These are phyloP conservation scores for Melanerpes formicivorus DNA, from an alignment of 2,113 vertebrate genomes.

Conservation along the genomic window DNA sequence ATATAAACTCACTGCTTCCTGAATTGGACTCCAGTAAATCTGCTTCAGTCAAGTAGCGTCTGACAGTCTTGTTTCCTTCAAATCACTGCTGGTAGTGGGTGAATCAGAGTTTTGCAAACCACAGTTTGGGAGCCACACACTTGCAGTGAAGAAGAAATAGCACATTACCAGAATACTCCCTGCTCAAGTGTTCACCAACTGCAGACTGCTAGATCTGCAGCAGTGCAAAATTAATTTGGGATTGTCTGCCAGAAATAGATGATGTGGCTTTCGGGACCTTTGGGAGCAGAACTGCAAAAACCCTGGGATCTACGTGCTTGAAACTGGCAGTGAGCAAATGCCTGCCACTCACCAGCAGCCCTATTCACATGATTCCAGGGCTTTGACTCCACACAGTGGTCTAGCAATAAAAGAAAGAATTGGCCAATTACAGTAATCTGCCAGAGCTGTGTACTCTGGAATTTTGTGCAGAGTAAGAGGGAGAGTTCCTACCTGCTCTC, in stretches of 20 bases:
- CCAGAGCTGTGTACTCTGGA: conserved; percentile 7
- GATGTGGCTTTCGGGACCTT: background rate
- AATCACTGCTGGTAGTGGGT: fast-evolving
- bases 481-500: conserved; percentile 17
- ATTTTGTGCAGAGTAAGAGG: conserved; percentile 28
- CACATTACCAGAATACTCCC: background rate
- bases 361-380: conserved; percentile 1
- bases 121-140: background rate
- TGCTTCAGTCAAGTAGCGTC: background rate
- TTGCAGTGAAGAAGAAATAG: background rate
- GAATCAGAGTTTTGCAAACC: background rate
- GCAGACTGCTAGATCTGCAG: background rate
- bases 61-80: background rate
- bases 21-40: background rate
- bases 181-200: background rate
- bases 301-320: background rate
- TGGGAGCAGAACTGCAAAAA: background rate
- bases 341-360: background rate
- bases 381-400: conserved; percentile 37
- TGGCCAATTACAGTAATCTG: conserved; percentile 42
- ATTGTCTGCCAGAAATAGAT: background rate
- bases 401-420: conserved; percentile 57
- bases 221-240: background rate
- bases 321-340: background rate
- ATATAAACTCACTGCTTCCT: background rate